Evolutionary conservation across 2,797 vertebrate species (phyloP).

Genomic region (Tragopan temminckii): DNA sequence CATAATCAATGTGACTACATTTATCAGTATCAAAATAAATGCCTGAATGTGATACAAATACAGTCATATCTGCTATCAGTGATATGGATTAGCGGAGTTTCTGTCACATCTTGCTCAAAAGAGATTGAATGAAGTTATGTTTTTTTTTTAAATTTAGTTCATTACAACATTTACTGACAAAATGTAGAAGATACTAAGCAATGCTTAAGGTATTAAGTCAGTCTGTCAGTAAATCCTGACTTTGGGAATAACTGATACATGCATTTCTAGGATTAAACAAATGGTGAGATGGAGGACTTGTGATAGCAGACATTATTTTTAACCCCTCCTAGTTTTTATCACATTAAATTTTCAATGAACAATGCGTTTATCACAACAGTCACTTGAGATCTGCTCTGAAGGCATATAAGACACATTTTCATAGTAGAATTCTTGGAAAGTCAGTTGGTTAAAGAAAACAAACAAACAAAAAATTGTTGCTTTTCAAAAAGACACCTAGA

Average conservation of each 20-base stretch:
- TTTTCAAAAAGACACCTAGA: not conserved
- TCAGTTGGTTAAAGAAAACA: not conserved
- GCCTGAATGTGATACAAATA: not conserved
- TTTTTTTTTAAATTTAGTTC: not conserved
- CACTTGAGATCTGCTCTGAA: not conserved
- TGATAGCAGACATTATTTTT: not conserved
- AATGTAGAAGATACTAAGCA: not conserved
- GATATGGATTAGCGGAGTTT: not conserved
- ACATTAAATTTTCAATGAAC: not conserved
- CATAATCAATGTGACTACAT: not conserved
- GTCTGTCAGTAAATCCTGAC: not conserved
- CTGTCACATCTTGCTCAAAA: not conserved
- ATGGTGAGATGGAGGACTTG: not conserved
- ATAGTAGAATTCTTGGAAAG: not conserved
- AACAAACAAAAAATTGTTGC: not conserved
- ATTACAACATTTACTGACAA: not conserved
- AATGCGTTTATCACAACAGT: not conserved
- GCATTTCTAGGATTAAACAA: not conserved
- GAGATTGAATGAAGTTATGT: not conserved
- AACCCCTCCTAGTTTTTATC: not conserved
- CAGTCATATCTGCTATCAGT: not conserved
- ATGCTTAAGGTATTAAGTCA: rapidly evolving
- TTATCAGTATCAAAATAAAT: not conserved
- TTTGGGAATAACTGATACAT: not conserved
- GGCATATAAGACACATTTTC: not conserved